Percentiles rank a stretch among this genome's conserved stretches.
phyloP scores from a whole-genome alignment of 2,888 invertebrate species.

The Hirtodrosophila cameraria region DNA sequence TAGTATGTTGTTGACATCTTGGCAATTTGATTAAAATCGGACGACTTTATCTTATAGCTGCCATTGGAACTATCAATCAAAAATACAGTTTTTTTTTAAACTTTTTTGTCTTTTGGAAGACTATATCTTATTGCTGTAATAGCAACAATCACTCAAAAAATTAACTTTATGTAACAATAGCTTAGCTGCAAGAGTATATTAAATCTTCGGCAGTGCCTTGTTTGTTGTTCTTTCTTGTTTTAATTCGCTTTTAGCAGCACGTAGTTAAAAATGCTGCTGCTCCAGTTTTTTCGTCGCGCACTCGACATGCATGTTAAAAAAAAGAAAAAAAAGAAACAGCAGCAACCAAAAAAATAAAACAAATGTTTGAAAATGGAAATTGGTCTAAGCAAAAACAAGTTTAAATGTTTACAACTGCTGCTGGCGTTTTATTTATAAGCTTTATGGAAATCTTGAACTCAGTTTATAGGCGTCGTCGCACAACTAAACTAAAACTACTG shows the following conservation, averaged over 20 bases:
- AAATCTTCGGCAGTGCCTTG: too few species aligned
- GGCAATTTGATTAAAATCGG: too few species aligned
- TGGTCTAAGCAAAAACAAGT: constrained; percentile 63
- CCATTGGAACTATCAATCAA: too few species aligned
- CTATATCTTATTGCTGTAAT: too few species aligned
- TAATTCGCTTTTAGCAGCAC: constrained; percentile 27
- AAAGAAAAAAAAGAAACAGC: constrained; percentile 16
- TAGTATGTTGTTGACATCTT: too few species aligned
- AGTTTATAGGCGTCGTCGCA: constrained; percentile 64
- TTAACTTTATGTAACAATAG: too few species aligned
- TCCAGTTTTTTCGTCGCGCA: constrained; percentile 53
- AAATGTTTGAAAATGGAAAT: constrained; percentile 67
- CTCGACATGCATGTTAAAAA: constrained; percentile 57
- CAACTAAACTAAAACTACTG: constrained; percentile 36
- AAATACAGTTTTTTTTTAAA: constrained; percentile 7
- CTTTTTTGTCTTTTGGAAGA: too few species aligned
- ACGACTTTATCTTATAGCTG: too few species aligned
- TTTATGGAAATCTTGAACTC: constrained; percentile 66
- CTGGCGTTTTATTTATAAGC: constrained; percentile 49
- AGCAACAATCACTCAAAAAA: too few species aligned
- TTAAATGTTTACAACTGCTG: constrained; percentile 49
- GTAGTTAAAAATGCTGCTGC: constrained; percentile 57
- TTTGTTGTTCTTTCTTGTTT: too few species aligned
- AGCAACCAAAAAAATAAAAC: background rate
- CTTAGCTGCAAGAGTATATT: too few species aligned